Percentiles rank a stretch among this genome's conserved stretches.
phyloP scores from a whole-genome alignment of 2,113 vertebrate species.

The Steatornis caripensis region DNA sequence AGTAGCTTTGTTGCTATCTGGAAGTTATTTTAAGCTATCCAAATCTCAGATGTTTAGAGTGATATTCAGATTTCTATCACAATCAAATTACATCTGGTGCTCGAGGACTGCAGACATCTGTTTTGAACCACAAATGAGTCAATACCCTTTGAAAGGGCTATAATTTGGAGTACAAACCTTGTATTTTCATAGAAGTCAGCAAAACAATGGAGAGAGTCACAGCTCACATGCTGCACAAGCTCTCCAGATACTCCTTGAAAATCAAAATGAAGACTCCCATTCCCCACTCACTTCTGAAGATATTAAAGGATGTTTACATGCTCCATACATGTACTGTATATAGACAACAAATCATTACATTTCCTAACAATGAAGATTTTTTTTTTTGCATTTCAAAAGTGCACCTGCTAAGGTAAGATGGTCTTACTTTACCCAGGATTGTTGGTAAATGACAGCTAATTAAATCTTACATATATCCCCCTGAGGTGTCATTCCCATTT shows the following conservation, averaged over 20 bases:
- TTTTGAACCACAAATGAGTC: neutral
- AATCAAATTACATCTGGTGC: neutral
- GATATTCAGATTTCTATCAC: neutral
- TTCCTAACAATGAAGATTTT: neutral
- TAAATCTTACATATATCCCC: neutral
- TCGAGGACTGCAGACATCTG: neutral
- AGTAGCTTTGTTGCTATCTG: neutral
- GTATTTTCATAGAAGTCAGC: neutral
- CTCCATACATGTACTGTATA: neutral
- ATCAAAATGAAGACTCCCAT: neutral
- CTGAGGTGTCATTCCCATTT: neutral
- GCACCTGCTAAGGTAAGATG: neutral
- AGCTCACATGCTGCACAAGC: neutral
- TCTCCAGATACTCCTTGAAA: neutral
- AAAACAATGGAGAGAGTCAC: neutral
- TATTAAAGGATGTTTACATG: neutral
- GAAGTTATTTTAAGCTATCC: neutral
- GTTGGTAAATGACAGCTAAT: neutral
- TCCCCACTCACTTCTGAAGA: neutral
- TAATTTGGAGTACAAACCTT: neutral
- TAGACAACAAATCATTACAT: neutral
- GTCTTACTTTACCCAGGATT: neutral
- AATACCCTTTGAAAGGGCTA: neutral
- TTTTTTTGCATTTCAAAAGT: neutral
- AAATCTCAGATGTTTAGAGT: neutral